Evolutionary conservation across 1,140 invertebrate species (phyloP), one percentile per base, ranked within the genome.

Genomic region (Dreissena polymorpha): DNA sequence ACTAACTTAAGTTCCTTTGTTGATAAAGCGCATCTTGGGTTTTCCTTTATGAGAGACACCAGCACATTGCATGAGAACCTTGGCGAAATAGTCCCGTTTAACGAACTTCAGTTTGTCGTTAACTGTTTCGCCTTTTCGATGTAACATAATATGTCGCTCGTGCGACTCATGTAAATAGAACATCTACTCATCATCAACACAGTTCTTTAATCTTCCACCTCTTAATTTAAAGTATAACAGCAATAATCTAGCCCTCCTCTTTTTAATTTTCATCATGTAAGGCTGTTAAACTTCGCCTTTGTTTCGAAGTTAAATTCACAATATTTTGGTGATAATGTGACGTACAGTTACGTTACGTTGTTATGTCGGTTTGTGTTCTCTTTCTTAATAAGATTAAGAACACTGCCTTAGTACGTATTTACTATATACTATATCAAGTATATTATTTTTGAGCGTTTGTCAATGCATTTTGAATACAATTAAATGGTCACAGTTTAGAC

Each of bases 191-290:
- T n/a, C 5, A 53, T 10, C 21, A 53, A 51, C 70, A n/a, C 50
- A 13, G 72, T 75, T 75, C 21, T 55, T 55, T 55, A 51, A 55
- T 49, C 64, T 75, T 60, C 39, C 72, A 55, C 60, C 16, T 63
- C 14, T 29, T 39, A 5, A 39, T 39, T 29, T 39, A 5, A 39
- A 5, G 8, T 39, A 39, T 64, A 75, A 60, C 60, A 27, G 72
- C 57, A 6, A 75, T 75, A 21, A 75, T 75, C 27, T 21, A 75
- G 72, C 72, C 60, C 3, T 55, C 64, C 72, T 55, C 64, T 75
- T 63, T 53, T 63, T 21, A 75, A 75, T 60, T 60, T 75, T 6
- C 21, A 23, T 16, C 72, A 63, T n/a, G 39, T 53, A 63, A 75
- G 60, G 57, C 72, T 60, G 60, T 60, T 60, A 53, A 75, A 75